Conservation (phyloP, 2,113 vertebrate genomes). For the Sphaerodactylus townsendi region DNA sequence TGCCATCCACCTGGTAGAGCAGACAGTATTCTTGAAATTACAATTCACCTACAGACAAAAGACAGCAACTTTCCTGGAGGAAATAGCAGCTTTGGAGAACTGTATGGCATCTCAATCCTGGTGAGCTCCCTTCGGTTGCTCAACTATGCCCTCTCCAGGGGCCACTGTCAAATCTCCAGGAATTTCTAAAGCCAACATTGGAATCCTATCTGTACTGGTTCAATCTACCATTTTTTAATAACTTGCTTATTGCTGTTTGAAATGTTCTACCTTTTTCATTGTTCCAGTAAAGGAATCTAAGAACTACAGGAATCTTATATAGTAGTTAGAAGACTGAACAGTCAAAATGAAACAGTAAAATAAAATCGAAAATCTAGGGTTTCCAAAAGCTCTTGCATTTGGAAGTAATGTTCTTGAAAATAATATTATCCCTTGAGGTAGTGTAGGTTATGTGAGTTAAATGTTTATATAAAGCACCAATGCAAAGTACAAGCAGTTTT, state of each 20-base stretch:
- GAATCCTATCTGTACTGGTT: too few species aligned
- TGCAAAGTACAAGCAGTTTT: background rate
- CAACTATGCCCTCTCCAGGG: too few species aligned
- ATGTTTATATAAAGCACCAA: background rate
- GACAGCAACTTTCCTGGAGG: too few species aligned
- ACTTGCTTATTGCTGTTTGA: background rate
- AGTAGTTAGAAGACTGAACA: background rate
- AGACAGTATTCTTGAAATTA: too few species aligned
- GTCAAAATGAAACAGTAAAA: background rate
- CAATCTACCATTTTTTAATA: background rate
- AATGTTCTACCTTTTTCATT: background rate
- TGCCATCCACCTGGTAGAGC: too few species aligned
- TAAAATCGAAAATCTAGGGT: background rate
- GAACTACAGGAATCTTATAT: background rate
- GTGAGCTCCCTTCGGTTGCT: too few species aligned
- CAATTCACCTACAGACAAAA: too few species aligned
- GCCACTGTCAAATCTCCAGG: too few species aligned
- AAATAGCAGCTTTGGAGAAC: too few species aligned
- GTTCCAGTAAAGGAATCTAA: background rate
- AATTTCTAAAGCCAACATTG: too few species aligned
- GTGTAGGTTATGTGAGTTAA: slow-evolving; percentile 2
- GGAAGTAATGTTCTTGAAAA: background rate
- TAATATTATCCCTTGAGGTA: background rate
- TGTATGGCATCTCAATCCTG: too few species aligned
- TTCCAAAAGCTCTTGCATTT: background rate